A percentile compares a stretch with the other conserved stretches of the same genome.
phyloP scores from a whole-genome alignment of 2,888 invertebrate species.

The Tromatobia lineatoria region DNA sequence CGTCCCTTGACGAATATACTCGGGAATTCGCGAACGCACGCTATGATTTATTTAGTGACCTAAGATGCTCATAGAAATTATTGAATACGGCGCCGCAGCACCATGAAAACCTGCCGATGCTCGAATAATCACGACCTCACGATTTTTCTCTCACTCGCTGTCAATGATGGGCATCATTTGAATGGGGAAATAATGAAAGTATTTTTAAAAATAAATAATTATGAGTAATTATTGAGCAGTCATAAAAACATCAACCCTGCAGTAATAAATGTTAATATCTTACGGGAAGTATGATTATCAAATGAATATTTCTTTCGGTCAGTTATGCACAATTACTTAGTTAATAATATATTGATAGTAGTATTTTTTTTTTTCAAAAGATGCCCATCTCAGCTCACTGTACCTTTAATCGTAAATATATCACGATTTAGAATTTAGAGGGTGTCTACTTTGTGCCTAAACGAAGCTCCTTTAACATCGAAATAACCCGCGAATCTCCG shows the following conservation, averaged over 20 bases:
- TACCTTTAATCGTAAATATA: neutral
- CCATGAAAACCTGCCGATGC: neutral
- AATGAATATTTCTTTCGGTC: too few relatives aligned
- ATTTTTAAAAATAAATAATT: too few relatives aligned
- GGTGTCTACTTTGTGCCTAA: constrained; percentile 67
- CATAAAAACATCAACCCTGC: too few relatives aligned
- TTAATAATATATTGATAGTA: too few relatives aligned
- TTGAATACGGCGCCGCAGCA: constrained; percentile 5
- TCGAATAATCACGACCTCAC: constrained; percentile 16
- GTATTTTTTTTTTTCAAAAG: too few relatives aligned
- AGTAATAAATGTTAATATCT: too few relatives aligned
- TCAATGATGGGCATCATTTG: too few relatives aligned
- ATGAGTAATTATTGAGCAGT: too few relatives aligned
- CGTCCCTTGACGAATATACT: constrained; percentile 37
- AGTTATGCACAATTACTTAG: too few relatives aligned
- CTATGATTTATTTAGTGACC: constrained; percentile 65
- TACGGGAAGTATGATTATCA: too few relatives aligned
- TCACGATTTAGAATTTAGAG: constrained; percentile 54
- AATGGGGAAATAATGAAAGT: too few relatives aligned
- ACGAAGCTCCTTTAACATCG: neutral
- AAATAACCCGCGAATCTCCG: constrained; percentile 1
- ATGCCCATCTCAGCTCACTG: neutral
- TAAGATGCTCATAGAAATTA: constrained; percentile 81
- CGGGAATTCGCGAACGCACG: constrained; percentile 44
- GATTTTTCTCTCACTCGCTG: too few relatives aligned